These are phyloP conservation scores for Chroicocephalus ridibundus DNA, from an alignment of 2,113 vertebrate genomes.

Conservation along the genomic window DNA sequence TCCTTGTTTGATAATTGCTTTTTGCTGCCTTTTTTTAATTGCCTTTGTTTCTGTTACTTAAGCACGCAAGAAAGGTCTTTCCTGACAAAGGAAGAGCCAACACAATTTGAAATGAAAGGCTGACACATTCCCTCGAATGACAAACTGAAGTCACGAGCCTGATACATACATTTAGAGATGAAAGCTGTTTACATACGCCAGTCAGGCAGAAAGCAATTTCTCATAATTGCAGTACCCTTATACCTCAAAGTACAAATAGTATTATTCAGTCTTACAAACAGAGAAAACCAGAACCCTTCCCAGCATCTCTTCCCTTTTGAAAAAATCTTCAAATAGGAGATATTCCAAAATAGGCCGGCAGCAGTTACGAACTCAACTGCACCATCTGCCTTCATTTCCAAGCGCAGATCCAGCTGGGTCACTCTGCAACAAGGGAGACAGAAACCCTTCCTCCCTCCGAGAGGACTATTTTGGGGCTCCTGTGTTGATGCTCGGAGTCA, in stretches of 20 bases:
- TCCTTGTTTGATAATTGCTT: slow-evolving; percentile 23
- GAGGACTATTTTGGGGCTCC: not conserved
- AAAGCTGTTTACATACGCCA: slow-evolving; percentile 7
- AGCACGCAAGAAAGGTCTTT: not conserved
- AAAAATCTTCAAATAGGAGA: not conserved
- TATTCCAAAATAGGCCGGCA: not conserved
- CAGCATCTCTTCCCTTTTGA: not conserved
- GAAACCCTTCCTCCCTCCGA: not conserved
- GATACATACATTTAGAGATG: not conserved
- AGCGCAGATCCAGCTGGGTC: not conserved
- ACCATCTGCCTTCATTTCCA: not conserved
- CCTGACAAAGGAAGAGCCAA: slow-evolving; percentile 30
- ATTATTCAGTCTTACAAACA: slow-evolving; percentile 32
- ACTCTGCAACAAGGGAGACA: not conserved
- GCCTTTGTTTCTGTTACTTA: slow-evolving; percentile 43
- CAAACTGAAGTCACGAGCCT: not conserved
- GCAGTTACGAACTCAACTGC: not conserved
- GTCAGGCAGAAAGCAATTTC: slow-evolving; percentile 5
- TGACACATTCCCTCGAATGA: slow-evolving; percentile 3
- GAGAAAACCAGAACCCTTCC: not conserved
- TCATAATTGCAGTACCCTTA: slow-evolving; percentile 19
- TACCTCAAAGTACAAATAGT: slow-evolving; percentile 23
- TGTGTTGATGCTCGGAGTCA: not conserved
- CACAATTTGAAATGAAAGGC: slow-evolving; percentile 2
- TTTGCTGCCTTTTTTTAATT: not conserved